Percentiles rank a stretch among this genome's conserved stretches.
Conservation (phyloP, 2,113 vertebrate genomes). For the Dasyprocta punctata region DNA sequence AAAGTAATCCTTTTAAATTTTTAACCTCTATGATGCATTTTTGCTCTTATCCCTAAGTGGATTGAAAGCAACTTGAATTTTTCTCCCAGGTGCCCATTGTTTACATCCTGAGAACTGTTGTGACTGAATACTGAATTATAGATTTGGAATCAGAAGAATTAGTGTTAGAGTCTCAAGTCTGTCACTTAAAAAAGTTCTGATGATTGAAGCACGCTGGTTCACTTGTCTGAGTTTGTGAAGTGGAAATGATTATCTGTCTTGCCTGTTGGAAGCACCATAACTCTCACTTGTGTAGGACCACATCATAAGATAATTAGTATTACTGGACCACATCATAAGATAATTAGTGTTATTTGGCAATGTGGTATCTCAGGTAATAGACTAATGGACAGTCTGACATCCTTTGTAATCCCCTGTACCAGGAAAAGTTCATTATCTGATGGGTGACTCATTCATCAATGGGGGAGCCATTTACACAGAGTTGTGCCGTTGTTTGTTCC, state of each 20-base stretch:
- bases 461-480: background rate
- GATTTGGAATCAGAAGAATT: background rate
- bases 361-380: background rate
- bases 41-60: background rate
- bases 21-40: background rate
- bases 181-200: background rate
- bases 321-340: no score
- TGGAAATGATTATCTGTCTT: background rate
- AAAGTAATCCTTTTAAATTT: background rate
- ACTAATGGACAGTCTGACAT: background rate
- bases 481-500: background rate
- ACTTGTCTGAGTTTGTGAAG: background rate
- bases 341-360: background rate
- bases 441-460: background rate
- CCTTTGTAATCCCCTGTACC: background rate
- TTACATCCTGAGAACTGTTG: background rate
- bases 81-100: background rate
- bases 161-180: background rate
- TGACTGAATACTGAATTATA: background rate
- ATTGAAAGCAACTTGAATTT: background rate
- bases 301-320: background rate
- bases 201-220: rapidly evolving
- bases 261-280: background rate
- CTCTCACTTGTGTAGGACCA: background rate
- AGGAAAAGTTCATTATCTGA: no score